Conservation (phyloP, 2,888 invertebrate genomes). For the Lobophora halterata region DNA sequence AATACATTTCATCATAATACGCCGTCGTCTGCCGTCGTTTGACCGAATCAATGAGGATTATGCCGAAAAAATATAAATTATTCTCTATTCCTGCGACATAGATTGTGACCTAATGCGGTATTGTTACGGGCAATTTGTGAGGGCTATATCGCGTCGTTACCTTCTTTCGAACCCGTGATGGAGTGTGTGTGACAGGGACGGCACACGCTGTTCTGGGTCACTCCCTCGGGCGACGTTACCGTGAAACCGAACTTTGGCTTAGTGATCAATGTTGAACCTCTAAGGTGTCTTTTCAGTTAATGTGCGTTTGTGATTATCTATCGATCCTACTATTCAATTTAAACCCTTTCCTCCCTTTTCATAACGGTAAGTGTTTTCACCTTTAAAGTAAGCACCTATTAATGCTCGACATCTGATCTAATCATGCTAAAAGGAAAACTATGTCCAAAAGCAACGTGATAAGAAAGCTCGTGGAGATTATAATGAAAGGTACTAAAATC, state of each 20-base stretch:
- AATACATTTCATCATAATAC: conserved; percentile 42
- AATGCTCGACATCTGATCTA: conserved; percentile 15
- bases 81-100: conserved; percentile 48
- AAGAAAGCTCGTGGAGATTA: conserved; percentile 17
- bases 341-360: conserved; percentile 30
- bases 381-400: conserved; percentile 5
- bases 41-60: conserved; percentile 46
- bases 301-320: conserved; percentile 56
- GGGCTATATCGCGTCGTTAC: conserved; percentile 50
- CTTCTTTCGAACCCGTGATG: conserved; percentile 51
- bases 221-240: conserved; percentile 68
- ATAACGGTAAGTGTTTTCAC: background rate
- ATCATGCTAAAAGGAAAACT: conserved; percentile 11
- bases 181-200: conserved; percentile 54
- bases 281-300: conserved; percentile 66
- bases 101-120: conserved; percentile 63
- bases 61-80: conserved; percentile 44
- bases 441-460: conserved; percentile 15
- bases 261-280: conserved; percentile 69
- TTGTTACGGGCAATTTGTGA: conserved; percentile 64
- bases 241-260: conserved; percentile 65
- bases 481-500: conserved; percentile 19
- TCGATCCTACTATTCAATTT: conserved; percentile 48
- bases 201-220: conserved; percentile 46
- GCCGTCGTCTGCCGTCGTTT: conserved; percentile 35